Base-by-base conservation (phyloP, 2,888 invertebrate species). In the Hirtodrosophila cameraria region DNA sequence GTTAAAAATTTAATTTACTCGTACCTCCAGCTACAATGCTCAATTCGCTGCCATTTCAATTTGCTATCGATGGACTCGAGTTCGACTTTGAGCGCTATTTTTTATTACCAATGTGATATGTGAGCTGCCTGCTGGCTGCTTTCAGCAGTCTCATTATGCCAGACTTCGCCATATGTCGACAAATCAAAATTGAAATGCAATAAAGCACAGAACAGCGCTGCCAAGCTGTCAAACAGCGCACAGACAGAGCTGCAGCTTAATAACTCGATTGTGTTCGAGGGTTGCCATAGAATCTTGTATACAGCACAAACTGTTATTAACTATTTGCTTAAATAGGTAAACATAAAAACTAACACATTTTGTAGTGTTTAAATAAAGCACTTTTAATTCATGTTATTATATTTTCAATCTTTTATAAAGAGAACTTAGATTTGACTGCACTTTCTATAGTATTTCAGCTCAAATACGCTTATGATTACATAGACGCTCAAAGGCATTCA, bases 181-280 rank as follows among this genome's bases (percentile, higher is more conserved):
- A 66, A 75, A 85, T 85, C 83, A 78, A 61, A 68, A 78, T 64
- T 46, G 60, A 75, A 85, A 59, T 72, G 75, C 69, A 75, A 82
- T 80, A 78, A 77, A 82, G 57, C 45, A 55, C 61, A 58, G 41
- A 54, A 53, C 12, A 53, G 18, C 31, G 15, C 20, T 18, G 28
- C 30, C 28, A 15, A 53, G 55, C 72, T 72, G 65, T 75, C 72
- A 57, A 49, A 62, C 18, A 41, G 25, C 23, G 25, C 15, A 28
- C 13, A 16, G 43, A 6, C n/a, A n/a, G 36, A 6, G 12, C 35
- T 23, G 61, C 41, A 28, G 25, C 36, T 33, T 50, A 63, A 57
- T 48, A 60, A 33, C 27, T 25, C n/a, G n/a, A 33, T 41, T 30
- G 11, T 42, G 16, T 23, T 38, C 33, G 27, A 42, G 61, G n/a